Evolutionary conservation across 2,113 vertebrate species (phyloP).

Genomic region (Pionites leucogaster): DNA sequence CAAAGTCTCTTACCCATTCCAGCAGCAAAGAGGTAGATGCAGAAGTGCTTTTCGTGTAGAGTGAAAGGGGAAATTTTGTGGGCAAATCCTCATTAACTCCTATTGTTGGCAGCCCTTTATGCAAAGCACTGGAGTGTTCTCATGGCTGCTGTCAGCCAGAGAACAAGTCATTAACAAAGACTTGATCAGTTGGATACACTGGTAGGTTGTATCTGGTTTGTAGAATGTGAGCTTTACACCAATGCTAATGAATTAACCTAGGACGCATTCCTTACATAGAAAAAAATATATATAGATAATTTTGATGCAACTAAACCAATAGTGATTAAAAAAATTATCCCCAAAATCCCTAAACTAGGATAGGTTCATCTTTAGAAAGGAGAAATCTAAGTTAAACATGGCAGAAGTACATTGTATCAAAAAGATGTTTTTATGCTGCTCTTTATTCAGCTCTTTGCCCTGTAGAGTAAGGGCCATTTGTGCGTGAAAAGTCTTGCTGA

Average conservation of each 20-base stretch:
- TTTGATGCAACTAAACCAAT: conserved; percentile 35
- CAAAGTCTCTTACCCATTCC: background rate
- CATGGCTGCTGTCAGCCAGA: background rate
- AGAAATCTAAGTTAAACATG: conserved; percentile 47
- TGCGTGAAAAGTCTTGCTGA: conserved; percentile 62
- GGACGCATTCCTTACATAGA: background rate
- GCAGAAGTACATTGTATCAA: conserved; percentile 20
- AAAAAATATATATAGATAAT: background rate
- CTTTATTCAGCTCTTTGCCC: conserved; percentile 58
- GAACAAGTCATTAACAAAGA: background rate
- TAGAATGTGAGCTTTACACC: background rate
- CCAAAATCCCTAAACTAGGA: conserved; percentile 48
- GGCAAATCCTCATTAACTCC: conserved; percentile 32
- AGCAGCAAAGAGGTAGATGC: conserved; percentile 34
- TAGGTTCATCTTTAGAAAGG: conserved; percentile 25
- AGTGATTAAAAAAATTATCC: conserved; percentile 34
- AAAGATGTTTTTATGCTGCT: background rate
- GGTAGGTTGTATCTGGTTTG: background rate
- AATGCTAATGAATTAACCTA: background rate
- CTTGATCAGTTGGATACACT: background rate
- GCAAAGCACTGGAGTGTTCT: conserved; percentile 23
- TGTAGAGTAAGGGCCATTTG: conserved; percentile 45
- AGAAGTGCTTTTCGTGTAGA: background rate
- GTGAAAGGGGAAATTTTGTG: background rate
- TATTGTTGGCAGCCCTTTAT: conserved; percentile 37